Evolutionary conservation across 2,888 invertebrate genomes (phyloP).

Genomic region (Carabus problematicus): DNA sequence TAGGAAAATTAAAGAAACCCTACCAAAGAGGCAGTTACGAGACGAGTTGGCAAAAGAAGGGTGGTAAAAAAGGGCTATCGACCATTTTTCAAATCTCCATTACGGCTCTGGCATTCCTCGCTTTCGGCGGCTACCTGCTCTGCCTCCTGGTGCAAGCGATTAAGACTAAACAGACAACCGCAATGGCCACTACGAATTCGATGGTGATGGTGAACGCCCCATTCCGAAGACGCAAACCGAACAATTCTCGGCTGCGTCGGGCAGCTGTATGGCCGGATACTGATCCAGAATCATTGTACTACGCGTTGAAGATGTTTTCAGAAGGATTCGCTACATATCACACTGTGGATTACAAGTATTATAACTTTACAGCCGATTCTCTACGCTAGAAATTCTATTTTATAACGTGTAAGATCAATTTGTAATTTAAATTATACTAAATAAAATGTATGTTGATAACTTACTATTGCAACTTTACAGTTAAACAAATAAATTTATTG

Average conservation of each 20-base stretch:
- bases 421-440: background rate
- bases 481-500: background rate
- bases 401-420: background rate
- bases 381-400: conserved; percentile 10
- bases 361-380: conserved; percentile 32
- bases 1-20: conserved; percentile 47
- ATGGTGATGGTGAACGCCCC: conserved; percentile 12
- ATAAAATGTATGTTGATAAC: background rate
- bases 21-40: conserved; percentile 51
- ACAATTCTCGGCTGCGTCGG: conserved; percentile 40
- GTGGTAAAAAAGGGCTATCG: conserved; percentile 64
- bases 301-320: conserved; percentile 62
- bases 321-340: conserved; percentile 65
- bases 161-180: conserved; percentile 65
- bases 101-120: conserved; percentile 80
- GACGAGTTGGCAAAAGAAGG: conserved; percentile 55
- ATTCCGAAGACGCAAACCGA: conserved; percentile 23
- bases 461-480: background rate
- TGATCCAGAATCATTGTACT: conserved; percentile 62
- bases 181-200: background rate
- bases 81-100: conserved; percentile 80
- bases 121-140: conserved; percentile 83
- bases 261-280: conserved; percentile 53
- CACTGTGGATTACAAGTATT: conserved; percentile 52
- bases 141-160: conserved; percentile 80